Evolutionary conservation across 2,797 vertebrate species (phyloP).

Genomic region (Spinus olivaceus): DNA sequence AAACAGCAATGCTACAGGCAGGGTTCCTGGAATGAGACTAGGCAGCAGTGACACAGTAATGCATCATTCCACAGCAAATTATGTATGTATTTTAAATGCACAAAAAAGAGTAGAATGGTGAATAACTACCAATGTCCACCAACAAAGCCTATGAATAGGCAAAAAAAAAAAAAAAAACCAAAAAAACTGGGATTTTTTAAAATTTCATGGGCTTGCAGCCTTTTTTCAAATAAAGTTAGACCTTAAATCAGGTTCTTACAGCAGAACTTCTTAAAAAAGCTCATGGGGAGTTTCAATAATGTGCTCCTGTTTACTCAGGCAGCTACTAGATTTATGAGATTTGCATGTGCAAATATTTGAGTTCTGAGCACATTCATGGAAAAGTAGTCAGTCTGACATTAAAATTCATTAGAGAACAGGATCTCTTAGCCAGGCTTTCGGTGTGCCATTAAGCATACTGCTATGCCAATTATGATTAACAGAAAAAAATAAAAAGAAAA

Average conservation of each 20-base stretch:
- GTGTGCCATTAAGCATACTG: neutral
- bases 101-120: neutral
- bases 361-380: neutral
- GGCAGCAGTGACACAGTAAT: neutral
- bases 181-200: neutral
- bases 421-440: neutral
- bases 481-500: neutral
- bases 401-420: neutral
- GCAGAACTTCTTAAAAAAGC: neutral
- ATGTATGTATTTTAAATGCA: neutral
- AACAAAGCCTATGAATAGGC: neutral
- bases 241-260: neutral
- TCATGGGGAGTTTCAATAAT: neutral
- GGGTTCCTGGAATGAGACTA: neutral
- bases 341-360: constrained; percentile 15
- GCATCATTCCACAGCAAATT: neutral
- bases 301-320: neutral
- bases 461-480: neutral
- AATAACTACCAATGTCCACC: neutral
- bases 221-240: constrained; percentile 43
- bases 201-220: neutral
- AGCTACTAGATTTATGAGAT: neutral
- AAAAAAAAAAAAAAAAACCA: neutral
- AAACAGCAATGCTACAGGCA: neutral
- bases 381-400: neutral